A percentile compares a stretch with the other conserved stretches of the same genome.
Evolutionary conservation across 2,797 vertebrate species (phyloP).

Genomic region (Varecia variegata): DNA sequence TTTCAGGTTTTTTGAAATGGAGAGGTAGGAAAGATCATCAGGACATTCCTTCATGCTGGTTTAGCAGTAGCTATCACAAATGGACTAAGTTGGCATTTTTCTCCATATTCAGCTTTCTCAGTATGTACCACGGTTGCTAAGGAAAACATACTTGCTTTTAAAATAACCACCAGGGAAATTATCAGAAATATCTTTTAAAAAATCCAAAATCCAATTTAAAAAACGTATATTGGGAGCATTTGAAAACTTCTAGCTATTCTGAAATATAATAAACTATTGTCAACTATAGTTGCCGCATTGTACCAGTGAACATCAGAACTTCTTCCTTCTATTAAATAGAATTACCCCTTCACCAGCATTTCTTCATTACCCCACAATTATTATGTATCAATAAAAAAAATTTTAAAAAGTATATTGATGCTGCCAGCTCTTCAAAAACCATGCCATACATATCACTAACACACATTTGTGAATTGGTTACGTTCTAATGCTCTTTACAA

Average conservation of each 20-base stretch:
- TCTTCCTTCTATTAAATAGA: too few relatives aligned
- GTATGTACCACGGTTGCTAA: not conserved
- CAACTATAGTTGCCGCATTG: too few relatives aligned
- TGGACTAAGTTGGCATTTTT: not conserved
- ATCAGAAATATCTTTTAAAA: not conserved
- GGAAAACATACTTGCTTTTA: not conserved
- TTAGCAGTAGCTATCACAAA: not conserved
- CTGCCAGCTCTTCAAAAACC: not conserved
- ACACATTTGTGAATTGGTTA: not conserved
- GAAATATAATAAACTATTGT: too few relatives aligned
- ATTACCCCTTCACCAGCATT: too few relatives aligned
- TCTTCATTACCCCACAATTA: too few relatives aligned
- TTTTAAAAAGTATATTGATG: not conserved
- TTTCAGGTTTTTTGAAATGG: slow-evolving; percentile 32
- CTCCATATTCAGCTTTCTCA: not conserved
- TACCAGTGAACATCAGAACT: too few relatives aligned
- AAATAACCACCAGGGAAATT: not conserved
- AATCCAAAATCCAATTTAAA: not conserved
- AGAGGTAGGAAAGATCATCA: not conserved
- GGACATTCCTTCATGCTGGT: not conserved
- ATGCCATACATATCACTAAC: not conserved
- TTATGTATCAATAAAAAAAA: too few relatives aligned
- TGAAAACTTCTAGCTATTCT: too few relatives aligned
- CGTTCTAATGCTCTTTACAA: not conserved
- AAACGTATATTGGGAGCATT: too few relatives aligned